phyloP scores from a whole-genome alignment of 2,797 vertebrate species.

The Champsocephalus gunnari region DNA sequence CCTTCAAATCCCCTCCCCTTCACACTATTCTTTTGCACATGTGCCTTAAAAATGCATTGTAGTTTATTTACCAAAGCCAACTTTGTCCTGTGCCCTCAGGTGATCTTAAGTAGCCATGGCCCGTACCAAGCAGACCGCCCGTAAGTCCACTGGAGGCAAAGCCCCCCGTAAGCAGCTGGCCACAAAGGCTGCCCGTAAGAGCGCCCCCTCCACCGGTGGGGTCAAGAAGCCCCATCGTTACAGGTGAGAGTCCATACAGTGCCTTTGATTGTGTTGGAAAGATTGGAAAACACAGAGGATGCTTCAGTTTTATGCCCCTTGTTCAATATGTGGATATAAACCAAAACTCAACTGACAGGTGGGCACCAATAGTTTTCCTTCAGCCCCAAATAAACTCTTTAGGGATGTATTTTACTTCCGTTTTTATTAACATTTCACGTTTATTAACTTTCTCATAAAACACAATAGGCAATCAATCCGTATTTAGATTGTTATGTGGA shows the following conservation, averaged over 20 bases:
- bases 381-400: not conserved
- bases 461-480: not conserved
- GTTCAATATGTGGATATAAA: not conserved
- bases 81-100: constrained; percentile 35
- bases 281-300: not conserved
- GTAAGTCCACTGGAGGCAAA: constrained; percentile 88
- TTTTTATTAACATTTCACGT: no score
- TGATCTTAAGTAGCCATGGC: constrained; percentile 81
- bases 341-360: not conserved
- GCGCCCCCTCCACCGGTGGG: constrained; percentile 88
- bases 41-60: not conserved
- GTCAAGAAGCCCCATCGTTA: constrained; percentile 91
- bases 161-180: constrained; percentile 88
- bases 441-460: not conserved
- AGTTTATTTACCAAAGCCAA: not conserved
- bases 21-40: not conserved
- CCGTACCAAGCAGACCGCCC: constrained; percentile 88
- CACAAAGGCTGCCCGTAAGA: constrained; percentile 88
- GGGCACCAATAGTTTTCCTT: not conserved
- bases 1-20: not conserved
- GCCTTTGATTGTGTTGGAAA: not conserved
- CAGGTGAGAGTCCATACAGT: constrained; percentile 67
- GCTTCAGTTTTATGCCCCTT: not conserved
- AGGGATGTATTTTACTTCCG: no score
- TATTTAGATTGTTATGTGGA: not conserved